Percentiles rank a stretch among this genome's conserved stretches.
Evolutionary conservation across 1,140 invertebrate genomes (phyloP).

Genomic region (Himalopsyche phryganea): DNA sequence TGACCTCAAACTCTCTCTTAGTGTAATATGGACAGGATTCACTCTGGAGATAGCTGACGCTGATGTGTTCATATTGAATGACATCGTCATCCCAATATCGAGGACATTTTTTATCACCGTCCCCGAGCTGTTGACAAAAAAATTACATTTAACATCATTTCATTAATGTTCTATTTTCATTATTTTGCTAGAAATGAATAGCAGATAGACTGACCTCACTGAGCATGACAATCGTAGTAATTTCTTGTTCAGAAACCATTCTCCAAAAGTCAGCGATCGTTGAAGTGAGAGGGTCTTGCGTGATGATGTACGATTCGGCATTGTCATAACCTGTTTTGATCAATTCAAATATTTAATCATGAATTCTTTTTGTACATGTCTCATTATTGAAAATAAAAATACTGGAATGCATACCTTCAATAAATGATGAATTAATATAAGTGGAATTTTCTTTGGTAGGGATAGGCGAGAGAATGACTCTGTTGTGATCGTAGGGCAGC

Average conservation of each 20-base stretch:
- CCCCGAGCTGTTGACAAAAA: conserved; percentile 56
- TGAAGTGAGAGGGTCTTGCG: conserved; percentile 87
- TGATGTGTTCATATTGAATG: conserved; percentile 75
- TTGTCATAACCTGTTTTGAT: conserved; percentile 73
- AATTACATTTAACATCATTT: neutral
- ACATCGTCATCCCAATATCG: conserved; percentile 92
- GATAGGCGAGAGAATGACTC: conserved; percentile 81
- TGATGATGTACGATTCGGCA: conserved; percentile 89
- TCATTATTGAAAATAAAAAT: too few relatives aligned
- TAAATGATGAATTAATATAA: conserved; percentile 96
- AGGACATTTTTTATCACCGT: conserved; percentile 79
- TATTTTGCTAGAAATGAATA: too few relatives aligned
- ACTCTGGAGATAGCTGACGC: conserved; percentile 80
- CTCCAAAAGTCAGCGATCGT: conserved; percentile 94
- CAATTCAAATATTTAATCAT: too few relatives aligned
- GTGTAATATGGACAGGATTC: conserved; percentile 87
- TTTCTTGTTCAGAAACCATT: conserved; percentile 91
- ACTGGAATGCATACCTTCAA: conserved; percentile 63
- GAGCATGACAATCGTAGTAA: conserved; percentile 90
- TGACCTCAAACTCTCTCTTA: conserved; percentile 74
- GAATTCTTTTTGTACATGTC: too few relatives aligned
- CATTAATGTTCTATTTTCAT: too few relatives aligned
- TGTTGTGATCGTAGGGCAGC: conserved; percentile 88
- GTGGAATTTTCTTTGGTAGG: conserved; percentile 84
- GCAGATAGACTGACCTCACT: conserved; percentile 66